Percentiles rank a stretch among this genome's conserved stretches.
These are phyloP conservation scores for Saccopteryx leptura DNA, from an alignment of 2,113 vertebrate genomes.

Conservation along the genomic window DNA sequence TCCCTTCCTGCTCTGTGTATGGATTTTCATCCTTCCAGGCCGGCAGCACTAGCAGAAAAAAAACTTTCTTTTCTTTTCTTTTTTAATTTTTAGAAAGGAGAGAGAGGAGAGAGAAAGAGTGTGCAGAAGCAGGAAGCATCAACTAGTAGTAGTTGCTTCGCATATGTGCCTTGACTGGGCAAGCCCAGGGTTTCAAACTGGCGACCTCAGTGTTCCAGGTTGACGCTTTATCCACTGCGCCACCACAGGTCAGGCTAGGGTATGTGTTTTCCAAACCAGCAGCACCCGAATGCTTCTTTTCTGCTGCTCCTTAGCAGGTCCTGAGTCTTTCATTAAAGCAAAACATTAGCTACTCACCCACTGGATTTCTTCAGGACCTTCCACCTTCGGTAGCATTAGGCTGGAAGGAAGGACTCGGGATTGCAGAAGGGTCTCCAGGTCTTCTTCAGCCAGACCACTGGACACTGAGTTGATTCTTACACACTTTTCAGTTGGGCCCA, in stretches of 20 bases:
- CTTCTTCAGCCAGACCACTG: slow-evolving; percentile 94
- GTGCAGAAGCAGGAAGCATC: too few relatives aligned
- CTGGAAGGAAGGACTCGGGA: slow-evolving; percentile 94
- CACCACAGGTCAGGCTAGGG: too few relatives aligned
- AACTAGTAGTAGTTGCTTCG: too few relatives aligned
- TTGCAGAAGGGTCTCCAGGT: slow-evolving; percentile 93
- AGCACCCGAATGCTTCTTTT: not conserved
- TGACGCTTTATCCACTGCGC: too few relatives aligned
- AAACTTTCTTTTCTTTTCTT: too few relatives aligned
- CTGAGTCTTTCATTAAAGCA: slow-evolving; percentile 67
- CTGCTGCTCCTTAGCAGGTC: not conserved
- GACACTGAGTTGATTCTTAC: slow-evolving; percentile 97
- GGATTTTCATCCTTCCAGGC: not conserved
- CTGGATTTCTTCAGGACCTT: slow-evolving; percentile 92
- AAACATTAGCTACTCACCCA: slow-evolving; percentile 93
- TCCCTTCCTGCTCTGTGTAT: not conserved
- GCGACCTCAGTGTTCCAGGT: too few relatives aligned
- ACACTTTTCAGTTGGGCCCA: slow-evolving; percentile 95
- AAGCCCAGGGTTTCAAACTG: too few relatives aligned
- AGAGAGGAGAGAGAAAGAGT: too few relatives aligned
- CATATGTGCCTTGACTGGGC: too few relatives aligned
- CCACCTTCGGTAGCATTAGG: slow-evolving; percentile 98
- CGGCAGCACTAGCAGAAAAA: too few relatives aligned
- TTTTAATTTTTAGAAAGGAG: too few relatives aligned
- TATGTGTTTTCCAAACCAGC: not conserved